phyloP scores from a whole-genome alignment of 2,888 invertebrate species.

The Clostera curtula region DNA sequence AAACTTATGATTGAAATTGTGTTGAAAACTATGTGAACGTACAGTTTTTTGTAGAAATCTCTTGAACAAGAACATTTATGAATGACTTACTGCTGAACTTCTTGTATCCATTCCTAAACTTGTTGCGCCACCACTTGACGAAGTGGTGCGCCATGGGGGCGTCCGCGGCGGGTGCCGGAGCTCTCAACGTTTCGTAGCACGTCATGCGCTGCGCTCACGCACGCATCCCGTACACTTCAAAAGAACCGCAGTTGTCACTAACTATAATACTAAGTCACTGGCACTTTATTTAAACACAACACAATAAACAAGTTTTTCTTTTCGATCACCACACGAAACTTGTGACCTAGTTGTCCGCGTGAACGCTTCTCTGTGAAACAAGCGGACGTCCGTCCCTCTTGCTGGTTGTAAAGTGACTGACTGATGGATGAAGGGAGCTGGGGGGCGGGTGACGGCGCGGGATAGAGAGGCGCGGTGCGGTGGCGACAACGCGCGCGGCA shows the following conservation, averaged over 20 bases:
- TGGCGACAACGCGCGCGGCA: constrained; percentile 10
- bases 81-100: constrained; percentile 79
- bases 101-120: constrained; percentile 83
- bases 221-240: constrained; percentile 72
- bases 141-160: constrained; percentile 83
- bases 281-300: constrained; percentile 53
- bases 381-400: constrained; percentile 44
- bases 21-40: no score
- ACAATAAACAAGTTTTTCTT: constrained; percentile 38
- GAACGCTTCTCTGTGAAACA: constrained; percentile 37
- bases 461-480: constrained; percentile 30
- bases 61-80: constrained; percentile 2
- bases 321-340: constrained; percentile 42
- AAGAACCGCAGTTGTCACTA: constrained; percentile 60
- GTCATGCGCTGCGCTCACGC: constrained; percentile 76
- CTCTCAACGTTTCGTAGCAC: constrained; percentile 75
- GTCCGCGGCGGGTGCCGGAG: constrained; percentile 72
- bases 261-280: constrained; percentile 40
- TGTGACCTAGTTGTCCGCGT: constrained; percentile 70
- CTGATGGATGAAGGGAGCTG: constrained; percentile 51
- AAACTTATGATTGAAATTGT: no score
- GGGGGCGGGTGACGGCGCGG: constrained; percentile 36
- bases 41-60: not conserved
- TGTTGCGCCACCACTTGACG: constrained; percentile 85
- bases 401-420: constrained; percentile 62